Conservation (phyloP, 2,888 invertebrate genomes). For the Ferrisia virgata region DNA sequence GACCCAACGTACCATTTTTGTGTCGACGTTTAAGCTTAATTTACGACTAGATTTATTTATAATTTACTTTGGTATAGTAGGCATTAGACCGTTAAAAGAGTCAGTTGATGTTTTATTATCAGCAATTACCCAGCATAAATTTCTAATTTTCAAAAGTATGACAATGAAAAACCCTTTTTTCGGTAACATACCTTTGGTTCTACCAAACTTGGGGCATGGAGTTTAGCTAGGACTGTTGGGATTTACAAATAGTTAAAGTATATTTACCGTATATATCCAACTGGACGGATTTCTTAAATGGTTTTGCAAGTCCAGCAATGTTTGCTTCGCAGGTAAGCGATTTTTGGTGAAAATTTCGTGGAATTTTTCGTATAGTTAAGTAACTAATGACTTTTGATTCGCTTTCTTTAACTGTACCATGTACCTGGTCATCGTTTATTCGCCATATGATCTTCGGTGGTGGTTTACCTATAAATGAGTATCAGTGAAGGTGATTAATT, state of each 20-base stretch:
- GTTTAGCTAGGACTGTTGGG: neutral
- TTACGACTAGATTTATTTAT: slow-evolving; percentile 10
- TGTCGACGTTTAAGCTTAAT: slow-evolving; percentile 9
- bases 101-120: neutral
- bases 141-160: neutral
- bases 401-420: slow-evolving; percentile 65
- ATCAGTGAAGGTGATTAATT: too few species aligned
- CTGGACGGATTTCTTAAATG: slow-evolving; percentile 69
- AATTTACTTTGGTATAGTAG: neutral
- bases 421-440: slow-evolving; percentile 70
- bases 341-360: slow-evolving; percentile 69
- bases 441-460: slow-evolving; percentile 81
- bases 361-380: slow-evolving; percentile 68
- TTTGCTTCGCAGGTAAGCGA: slow-evolving; percentile 75
- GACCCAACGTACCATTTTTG: neutral
- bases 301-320: slow-evolving; percentile 67
- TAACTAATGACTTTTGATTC: slow-evolving; percentile 65
- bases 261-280: slow-evolving; percentile 67
- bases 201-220: neutral
- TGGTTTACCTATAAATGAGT: slow-evolving; percentile 66
- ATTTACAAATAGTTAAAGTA: neutral
- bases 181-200: too few species aligned
- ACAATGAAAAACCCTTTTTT: neutral
- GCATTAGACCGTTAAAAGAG: neutral
- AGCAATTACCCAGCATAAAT: neutral